A percentile compares a stretch with the other conserved stretches of the same genome.
These are phyloP conservation scores for Cyphomyrmex costatus DNA, from an alignment of 1,140 invertebrate species.

Conservation along the genomic window DNA sequence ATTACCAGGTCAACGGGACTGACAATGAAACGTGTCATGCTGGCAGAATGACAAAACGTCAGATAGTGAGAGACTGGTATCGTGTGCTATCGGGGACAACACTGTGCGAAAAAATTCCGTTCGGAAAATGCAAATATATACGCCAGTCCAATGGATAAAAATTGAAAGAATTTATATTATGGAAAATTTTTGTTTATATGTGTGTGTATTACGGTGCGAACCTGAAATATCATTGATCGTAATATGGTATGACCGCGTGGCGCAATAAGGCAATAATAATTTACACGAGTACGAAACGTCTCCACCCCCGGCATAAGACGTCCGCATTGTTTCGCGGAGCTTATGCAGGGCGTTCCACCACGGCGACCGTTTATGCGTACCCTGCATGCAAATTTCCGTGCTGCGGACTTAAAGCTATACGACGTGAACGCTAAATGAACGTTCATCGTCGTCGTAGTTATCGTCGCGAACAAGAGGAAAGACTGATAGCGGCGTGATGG, in stretches of 20 bases:
- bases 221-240: conserved; percentile 12
- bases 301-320: neutral
- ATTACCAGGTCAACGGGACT: conserved; percentile 11
- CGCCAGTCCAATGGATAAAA: neutral
- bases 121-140: neutral
- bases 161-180: neutral
- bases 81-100: neutral
- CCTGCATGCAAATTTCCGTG: conserved; percentile 38
- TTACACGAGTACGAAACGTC: conserved; percentile 7
- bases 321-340: conserved; percentile 21
- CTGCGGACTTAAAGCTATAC: conserved; percentile 20
- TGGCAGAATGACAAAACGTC: conserved; percentile 27
- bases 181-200: no score
- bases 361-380: conserved; percentile 2
- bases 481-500: neutral
- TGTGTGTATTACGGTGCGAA: conserved; percentile 23
- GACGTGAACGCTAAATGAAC: conserved; percentile 24
- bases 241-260: neutral
- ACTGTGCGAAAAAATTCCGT: neutral
- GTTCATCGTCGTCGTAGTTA: neutral
- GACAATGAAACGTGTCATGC: conserved; percentile 2
- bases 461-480: neutral
- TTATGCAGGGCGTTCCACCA: conserved; percentile 23
- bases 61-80: conserved; percentile 16
- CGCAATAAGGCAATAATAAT: conserved; percentile 23